phyloP scores from a whole-genome alignment of 2,797 vertebrate species.

The Allobates femoralis region DNA sequence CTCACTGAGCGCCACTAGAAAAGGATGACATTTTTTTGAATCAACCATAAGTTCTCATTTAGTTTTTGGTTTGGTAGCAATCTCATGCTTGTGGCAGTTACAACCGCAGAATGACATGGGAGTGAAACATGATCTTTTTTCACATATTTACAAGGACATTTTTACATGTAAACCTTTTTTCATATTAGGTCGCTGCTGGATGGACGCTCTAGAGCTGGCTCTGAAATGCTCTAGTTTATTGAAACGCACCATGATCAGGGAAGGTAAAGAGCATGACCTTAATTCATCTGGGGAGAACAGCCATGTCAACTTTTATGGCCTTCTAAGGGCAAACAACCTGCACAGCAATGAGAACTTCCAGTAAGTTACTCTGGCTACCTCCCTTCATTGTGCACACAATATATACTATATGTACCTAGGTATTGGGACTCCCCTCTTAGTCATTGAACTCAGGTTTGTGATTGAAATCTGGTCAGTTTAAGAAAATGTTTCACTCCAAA shows the following conservation, averaged over 20 bases:
- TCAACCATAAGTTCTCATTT: no score
- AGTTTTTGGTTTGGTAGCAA: no score
- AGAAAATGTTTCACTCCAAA: no score
- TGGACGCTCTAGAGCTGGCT: conserved; percentile 97
- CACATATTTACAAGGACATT: neutral
- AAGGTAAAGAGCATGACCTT: conserved; percentile 92
- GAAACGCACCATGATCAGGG: conserved; percentile 96
- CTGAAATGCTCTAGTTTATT: conserved; percentile 96
- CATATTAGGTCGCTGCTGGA: conserved; percentile 92
- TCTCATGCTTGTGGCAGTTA: no score
- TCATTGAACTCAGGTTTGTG: no score
- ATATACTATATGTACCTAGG: neutral
- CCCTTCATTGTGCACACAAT: neutral
- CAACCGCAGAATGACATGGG: neutral
- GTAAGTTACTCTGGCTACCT: conserved; percentile 77
- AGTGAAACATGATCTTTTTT: neutral
- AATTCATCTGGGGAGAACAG: conserved; percentile 83
- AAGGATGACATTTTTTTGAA: no score
- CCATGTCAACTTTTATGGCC: conserved; percentile 92
- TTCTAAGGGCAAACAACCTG: conserved; percentile 92
- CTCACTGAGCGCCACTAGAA: no score
- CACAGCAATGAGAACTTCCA: conserved; percentile 86
- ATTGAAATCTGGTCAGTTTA: no score
- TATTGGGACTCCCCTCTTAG: no score
- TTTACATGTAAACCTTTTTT: conserved; percentile 52